Evolutionary conservation across 1,140 invertebrate species (phyloP), one percentile per base, ranked within the genome.

Genomic region (Listronotus oregonensis): DNA sequence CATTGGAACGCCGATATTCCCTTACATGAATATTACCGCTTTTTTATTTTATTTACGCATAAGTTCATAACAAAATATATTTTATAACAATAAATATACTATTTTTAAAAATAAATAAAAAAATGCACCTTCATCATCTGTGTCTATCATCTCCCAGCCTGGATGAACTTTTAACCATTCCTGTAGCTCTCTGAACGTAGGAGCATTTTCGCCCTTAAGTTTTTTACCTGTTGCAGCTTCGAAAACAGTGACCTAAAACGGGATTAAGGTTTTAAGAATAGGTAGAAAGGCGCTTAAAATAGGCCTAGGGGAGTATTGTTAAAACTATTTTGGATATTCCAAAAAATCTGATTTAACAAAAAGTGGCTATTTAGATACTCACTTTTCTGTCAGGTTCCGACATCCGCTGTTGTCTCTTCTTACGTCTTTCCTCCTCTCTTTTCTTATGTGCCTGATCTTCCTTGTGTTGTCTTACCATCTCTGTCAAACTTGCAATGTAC

Each of bases 391-490:
- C 66, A 12, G 66, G 66, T 39, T 68, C 66, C 39, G 43, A 63
- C 66, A 68, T 58, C 14, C 58, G 50, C 32, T 66, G 62, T 17
- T 71, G 69, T 15, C 56, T 64, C 80, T 90, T 87, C 72, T 90
- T 89, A 55, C 91, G 85, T 60, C 89, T 88, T 73, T 91, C 87
- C 75, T 93, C 91, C 76, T 94, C 91, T 69, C 89, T 87, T 74
- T 92, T 89, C 72, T 94, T 94, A 68, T 88, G 87, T 67, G 87
- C 87, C 71, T 95, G 93, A 75, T 96, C 93, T 46, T 90, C 86
- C 78, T 96, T 96, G 76, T 97, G 95, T 72, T 94, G 92, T 67
- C 95, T 94, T 0, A 98, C 96, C 91, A 98, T 96, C 80, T 96
- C 93, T 0, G 94, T 97, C 31, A 99, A 86, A 81, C 95, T 97